These are phyloP conservation scores for Chelonia mydas DNA, from an alignment of 2,797 vertebrate genomes.

Conservation along the genomic window DNA sequence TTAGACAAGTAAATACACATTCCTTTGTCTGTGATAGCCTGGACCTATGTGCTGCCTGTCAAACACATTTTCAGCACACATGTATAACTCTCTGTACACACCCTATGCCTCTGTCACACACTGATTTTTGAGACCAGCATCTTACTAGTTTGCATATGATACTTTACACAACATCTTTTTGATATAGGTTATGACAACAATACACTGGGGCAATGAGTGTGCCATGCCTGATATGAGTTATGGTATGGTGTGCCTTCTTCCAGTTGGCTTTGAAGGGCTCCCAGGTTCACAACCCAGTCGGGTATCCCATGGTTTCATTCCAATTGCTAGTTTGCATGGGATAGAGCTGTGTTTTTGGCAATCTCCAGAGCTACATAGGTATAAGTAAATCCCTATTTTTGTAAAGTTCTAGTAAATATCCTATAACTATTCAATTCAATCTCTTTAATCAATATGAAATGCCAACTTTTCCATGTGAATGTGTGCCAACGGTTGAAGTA, in stretches of 20 bases:
- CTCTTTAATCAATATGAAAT: background rate
- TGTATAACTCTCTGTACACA: background rate
- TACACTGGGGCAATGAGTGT: background rate
- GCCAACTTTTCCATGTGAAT: background rate
- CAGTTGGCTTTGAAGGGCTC: background rate
- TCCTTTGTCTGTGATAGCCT: background rate
- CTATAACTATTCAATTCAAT: background rate
- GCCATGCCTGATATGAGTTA: background rate
- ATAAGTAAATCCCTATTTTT: background rate
- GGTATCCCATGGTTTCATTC: background rate
- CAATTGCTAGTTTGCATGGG: background rate
- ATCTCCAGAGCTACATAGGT: accelerated
- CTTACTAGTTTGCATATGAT: no score
- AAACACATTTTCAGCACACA: background rate
- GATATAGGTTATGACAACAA: background rate
- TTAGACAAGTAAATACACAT: background rate
- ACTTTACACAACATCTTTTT: background rate
- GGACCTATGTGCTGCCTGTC: background rate
- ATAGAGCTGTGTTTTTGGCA: background rate
- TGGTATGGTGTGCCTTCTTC: background rate
- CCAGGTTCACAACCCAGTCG: background rate
- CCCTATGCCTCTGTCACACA: background rate
- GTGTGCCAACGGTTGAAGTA: background rate
- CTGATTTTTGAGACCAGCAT: background rate
- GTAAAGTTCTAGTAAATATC: background rate